Evolutionary conservation across 2,888 invertebrate genomes (phyloP).

Genomic region (Agriopis aurantiaria): DNA sequence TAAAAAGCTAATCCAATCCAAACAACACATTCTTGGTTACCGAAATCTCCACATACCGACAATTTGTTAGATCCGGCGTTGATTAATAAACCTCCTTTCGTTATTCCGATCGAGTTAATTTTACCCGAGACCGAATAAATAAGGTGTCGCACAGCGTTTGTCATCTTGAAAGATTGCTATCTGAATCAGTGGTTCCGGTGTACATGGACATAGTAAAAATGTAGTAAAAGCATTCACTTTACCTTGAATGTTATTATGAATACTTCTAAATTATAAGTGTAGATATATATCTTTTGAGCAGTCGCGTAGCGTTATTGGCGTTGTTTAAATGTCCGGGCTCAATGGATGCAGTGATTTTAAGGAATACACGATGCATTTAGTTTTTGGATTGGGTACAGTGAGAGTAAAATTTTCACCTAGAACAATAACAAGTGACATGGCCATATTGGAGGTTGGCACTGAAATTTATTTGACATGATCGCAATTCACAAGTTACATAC

Average conservation of each 20-base stretch:
- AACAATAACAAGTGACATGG: too few relatives aligned
- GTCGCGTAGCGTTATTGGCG: too few relatives aligned
- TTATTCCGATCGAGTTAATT: slow-evolving; percentile 79
- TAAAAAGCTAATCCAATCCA: slow-evolving; percentile 8
- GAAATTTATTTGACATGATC: too few relatives aligned
- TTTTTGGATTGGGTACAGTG: too few relatives aligned
- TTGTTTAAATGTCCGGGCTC: too few relatives aligned
- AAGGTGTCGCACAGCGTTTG: slow-evolving; percentile 67
- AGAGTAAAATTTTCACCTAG: too few relatives aligned
- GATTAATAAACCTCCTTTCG: slow-evolving; percentile 76
- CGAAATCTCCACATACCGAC: slow-evolving; percentile 66
- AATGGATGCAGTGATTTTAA: too few relatives aligned
- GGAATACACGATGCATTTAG: too few relatives aligned
- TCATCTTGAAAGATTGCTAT: slow-evolving; percentile 78
- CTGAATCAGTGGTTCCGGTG: slow-evolving; percentile 72
- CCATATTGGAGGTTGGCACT: too few relatives aligned
- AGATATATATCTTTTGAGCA: too few relatives aligned
- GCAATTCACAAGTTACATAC: too few relatives aligned
- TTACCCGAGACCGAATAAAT: slow-evolving; percentile 68
- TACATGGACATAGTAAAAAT: slow-evolving; percentile 24
- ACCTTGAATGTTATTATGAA: not conserved
- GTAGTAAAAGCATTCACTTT: not conserved
- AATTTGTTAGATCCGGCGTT: slow-evolving; percentile 75
- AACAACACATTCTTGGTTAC: slow-evolving; percentile 50
- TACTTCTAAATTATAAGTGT: not conserved